phyloP scores from a whole-genome alignment of 2,797 vertebrate genomes.

The Muraenolepis orangiensis region DNA sequence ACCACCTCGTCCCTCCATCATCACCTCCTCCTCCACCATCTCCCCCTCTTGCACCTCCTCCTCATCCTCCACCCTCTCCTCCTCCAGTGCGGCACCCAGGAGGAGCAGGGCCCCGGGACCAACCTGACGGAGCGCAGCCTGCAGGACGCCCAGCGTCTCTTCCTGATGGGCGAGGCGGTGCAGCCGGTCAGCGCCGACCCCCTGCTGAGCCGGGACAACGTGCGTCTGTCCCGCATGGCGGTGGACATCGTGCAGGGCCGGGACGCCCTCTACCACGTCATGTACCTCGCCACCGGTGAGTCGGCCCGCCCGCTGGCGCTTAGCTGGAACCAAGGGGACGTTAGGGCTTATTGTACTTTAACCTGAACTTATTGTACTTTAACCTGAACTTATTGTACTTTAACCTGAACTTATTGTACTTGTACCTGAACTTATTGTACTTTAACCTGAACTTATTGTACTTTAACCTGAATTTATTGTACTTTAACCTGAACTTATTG shows the following conservation, averaged over 20 bases:
- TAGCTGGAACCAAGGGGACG: too few relatives aligned
- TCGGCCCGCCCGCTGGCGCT: conserved; percentile 10
- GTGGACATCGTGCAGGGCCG: conserved; percentile 94
- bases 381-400: too few relatives aligned
- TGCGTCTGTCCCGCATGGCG: conserved; percentile 86
- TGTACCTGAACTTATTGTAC: too few relatives aligned
- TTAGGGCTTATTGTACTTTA: too few relatives aligned
- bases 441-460: too few relatives aligned
- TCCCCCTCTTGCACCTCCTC: too few relatives aligned
- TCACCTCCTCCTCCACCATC: too few relatives aligned
- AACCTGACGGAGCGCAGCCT: conserved; percentile 92
- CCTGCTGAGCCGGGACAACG: conserved; percentile 87
- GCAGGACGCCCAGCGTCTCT: conserved; percentile 92
- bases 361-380: too few relatives aligned
- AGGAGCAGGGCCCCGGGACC: conserved; percentile 82
- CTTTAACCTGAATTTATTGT: too few relatives aligned
- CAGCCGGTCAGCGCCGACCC: conserved; percentile 84
- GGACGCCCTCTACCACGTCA: conserved; percentile 85
- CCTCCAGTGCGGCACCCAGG: conserved; percentile 84
- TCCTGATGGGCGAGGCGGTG: conserved; percentile 90
- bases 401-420: too few relatives aligned
- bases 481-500: too few relatives aligned
- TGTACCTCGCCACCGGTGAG: conserved; percentile 92
- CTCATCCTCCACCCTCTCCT: background rate
- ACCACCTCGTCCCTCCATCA: too few relatives aligned